These are phyloP conservation scores for Condylura cristata DNA, from an alignment of 2,113 vertebrate species.

Conservation along the genomic window DNA sequence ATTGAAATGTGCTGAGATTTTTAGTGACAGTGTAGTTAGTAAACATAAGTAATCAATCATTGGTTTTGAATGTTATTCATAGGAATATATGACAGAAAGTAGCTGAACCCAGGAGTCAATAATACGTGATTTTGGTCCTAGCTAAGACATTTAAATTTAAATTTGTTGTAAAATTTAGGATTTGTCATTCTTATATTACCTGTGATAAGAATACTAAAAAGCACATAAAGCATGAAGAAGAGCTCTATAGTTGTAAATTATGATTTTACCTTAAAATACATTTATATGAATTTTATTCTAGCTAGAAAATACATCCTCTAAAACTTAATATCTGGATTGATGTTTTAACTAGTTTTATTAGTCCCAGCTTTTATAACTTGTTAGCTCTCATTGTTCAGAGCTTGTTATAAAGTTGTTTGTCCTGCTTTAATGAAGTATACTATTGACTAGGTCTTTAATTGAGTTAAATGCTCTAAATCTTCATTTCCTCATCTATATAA, in stretches of 20 bases:
- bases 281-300: conserved; percentile 33
- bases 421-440: neutral
- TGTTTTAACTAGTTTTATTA: conserved; percentile 6
- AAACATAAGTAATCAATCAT: neutral
- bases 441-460: neutral
- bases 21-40: neutral
- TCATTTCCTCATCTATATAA: neutral
- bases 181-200: conserved; percentile 44
- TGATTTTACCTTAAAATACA: conserved; percentile 8
- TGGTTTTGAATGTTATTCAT: conserved; percentile 42
- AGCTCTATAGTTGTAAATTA: conserved; percentile 1
- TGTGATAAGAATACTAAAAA: conserved; percentile 5
- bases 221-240: neutral
- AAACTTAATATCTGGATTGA: conserved; percentile 36
- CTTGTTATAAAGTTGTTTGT: conserved; percentile 11
- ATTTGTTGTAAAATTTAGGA: neutral
- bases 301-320: neutral
- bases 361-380: neutral
- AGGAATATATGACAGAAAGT: neutral
- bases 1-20: conserved; percentile 31
- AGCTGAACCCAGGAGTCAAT: neutral
- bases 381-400: neutral
- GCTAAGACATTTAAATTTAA: neutral
- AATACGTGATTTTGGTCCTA: neutral
- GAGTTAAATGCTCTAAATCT: conserved; percentile 12